phyloP scores from a whole-genome alignment of 2,113 vertebrate species.

The Artemisiospiza belli region DNA sequence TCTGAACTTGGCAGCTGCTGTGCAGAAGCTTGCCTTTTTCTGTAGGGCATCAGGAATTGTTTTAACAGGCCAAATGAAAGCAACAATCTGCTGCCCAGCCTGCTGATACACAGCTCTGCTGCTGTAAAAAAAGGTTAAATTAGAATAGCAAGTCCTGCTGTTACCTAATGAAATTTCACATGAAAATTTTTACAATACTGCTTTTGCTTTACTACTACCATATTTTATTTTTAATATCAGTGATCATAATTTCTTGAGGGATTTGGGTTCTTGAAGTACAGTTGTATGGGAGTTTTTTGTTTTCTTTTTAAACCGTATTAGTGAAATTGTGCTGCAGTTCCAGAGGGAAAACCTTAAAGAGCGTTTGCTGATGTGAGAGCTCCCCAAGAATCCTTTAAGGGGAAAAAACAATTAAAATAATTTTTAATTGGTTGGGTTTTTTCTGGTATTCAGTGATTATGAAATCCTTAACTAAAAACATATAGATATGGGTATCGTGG shows the following conservation, averaged over 20 bases:
- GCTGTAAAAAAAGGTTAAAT: neutral
- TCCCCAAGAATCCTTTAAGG: neutral
- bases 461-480: conserved; percentile 77
- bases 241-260: neutral
- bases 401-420: too few relatives aligned
- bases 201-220: neutral
- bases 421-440: neutral
- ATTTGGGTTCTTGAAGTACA: neutral
- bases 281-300: neutral
- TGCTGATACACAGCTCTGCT: neutral
- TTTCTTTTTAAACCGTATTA: neutral
- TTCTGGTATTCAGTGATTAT: neutral
- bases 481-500: conserved; percentile 91
- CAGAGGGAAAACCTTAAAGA: neutral
- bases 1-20: neutral
- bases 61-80: conserved; percentile 18
- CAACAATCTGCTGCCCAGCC: neutral
- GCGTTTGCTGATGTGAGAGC: neutral
- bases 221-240: neutral
- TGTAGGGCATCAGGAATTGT: neutral
- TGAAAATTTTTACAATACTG: neutral
- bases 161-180: neutral
- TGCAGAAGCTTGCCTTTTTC: neutral
- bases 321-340: neutral
- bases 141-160: neutral